Evolutionary conservation across 2,113 vertebrate species (phyloP).

Genomic region (Perca schrenkii): DNA sequence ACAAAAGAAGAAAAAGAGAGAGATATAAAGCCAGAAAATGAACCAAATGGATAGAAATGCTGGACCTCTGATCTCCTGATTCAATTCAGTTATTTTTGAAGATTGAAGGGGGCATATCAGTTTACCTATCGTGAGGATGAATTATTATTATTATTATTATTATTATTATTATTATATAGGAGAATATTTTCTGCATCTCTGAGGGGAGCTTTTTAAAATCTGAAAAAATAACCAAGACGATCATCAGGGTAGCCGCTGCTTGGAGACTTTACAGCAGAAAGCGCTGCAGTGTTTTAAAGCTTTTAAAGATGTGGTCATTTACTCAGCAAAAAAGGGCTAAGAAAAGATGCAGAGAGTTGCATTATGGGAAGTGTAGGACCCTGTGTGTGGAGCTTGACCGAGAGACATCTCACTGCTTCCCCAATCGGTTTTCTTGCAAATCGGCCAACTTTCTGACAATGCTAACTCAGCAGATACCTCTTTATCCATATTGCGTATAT

Average conservation of each 20-base stretch:
- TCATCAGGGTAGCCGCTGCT: background rate
- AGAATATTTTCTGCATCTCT: background rate
- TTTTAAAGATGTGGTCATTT: background rate
- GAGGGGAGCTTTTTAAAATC: background rate
- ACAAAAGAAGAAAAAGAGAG: background rate
- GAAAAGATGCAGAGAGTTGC: background rate
- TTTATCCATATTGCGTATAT: too few species aligned
- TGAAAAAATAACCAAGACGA: background rate
- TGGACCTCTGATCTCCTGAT: background rate
- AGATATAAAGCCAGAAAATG: background rate
- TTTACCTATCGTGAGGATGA: background rate
- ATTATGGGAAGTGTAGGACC: background rate
- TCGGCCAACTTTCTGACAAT: background rate
- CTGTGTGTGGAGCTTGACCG: background rate
- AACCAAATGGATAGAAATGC: background rate
- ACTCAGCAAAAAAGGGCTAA: background rate
- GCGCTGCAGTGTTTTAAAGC: background rate
- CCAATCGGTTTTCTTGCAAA: background rate
- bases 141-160: background rate
- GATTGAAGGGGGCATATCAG: background rate
- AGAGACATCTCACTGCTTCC: background rate
- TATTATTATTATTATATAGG: too few species aligned
- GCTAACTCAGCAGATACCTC: background rate
- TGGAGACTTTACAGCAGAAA: background rate
- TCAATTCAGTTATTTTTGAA: background rate